Evolutionary conservation across 2,888 invertebrate genomes (phyloP).

Genomic region (Brachyptera risi): DNA sequence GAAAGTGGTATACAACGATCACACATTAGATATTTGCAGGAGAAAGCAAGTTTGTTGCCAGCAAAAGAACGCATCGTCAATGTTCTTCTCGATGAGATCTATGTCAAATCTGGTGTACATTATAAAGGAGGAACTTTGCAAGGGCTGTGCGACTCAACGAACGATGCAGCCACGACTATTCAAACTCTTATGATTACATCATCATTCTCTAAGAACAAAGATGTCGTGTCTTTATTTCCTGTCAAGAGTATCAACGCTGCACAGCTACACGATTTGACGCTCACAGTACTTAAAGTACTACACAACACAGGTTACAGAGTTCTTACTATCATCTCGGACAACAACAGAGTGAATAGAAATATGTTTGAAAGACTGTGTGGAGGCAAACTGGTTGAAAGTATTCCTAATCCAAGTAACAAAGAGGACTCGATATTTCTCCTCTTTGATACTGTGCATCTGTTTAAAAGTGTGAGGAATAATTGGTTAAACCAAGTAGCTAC

Average conservation of each 20-base stretch:
- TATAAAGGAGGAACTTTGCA: not conserved
- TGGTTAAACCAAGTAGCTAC: not conserved
- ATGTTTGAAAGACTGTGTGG: not conserved
- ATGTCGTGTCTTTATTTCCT: not conserved
- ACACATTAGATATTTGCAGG: not conserved
- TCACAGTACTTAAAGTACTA: not conserved
- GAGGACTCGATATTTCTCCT: not conserved
- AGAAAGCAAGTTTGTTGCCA: not conserved
- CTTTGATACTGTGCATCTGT: not conserved
- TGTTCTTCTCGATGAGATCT: not conserved
- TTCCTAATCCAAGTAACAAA: not conserved
- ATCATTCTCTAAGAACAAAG: not conserved
- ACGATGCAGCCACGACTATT: not conserved
- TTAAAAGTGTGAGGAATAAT: not conserved
- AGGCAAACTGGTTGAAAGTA: not conserved
- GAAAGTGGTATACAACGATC: not conserved
- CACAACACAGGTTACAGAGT: not conserved
- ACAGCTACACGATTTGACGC: not conserved
- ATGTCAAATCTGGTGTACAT: not conserved
- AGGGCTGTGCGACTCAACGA: not conserved
- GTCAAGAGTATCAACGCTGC: not conserved
- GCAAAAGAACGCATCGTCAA: not conserved
- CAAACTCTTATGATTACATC: constrained; percentile 1
- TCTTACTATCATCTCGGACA: not conserved
- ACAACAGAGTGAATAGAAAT: not conserved